Evolutionary conservation across 1,140 invertebrate genomes (phyloP).

Genomic region (Drosophila bifasciata): DNA sequence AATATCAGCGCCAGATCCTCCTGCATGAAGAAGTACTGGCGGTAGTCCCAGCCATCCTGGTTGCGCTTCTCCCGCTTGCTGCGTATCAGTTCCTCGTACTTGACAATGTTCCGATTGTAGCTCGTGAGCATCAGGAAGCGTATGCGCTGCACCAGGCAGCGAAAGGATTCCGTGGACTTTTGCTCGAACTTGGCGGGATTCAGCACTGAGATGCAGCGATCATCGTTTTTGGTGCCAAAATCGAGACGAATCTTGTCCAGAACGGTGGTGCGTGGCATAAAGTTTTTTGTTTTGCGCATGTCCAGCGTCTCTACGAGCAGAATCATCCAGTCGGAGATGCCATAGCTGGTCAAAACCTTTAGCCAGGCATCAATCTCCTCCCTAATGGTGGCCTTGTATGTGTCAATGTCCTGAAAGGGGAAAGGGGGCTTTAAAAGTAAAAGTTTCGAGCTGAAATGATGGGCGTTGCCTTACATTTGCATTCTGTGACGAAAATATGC

Average conservation of each 20-base stretch:
- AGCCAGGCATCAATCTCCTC: constrained; percentile 96
- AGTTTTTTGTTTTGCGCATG: constrained; percentile 95
- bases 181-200: constrained; percentile 96
- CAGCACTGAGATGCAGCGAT: constrained; percentile 94
- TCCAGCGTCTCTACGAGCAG: constrained; percentile 96
- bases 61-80: constrained; percentile 95
- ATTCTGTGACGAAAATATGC: constrained; percentile 98
- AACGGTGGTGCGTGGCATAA: constrained; percentile 95
- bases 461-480: constrained; percentile 88
- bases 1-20: constrained; percentile 97
- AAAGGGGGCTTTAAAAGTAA: neutral
- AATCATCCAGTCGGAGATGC: constrained; percentile 96
- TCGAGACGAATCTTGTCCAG: constrained; percentile 97
- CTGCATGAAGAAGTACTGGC: constrained; percentile 96
- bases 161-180: constrained; percentile 94
- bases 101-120: constrained; percentile 93
- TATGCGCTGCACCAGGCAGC: constrained; percentile 92
- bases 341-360: constrained; percentile 89
- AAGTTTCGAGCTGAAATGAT: neutral
- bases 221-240: constrained; percentile 95
- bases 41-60: constrained; percentile 96
- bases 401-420: constrained; percentile 91
- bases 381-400: constrained; percentile 92
- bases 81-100: constrained; percentile 96
- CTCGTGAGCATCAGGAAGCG: constrained; percentile 93